Conservation (phyloP, 2,797 vertebrate genomes). For the Novumbra hubbsi region DNA sequence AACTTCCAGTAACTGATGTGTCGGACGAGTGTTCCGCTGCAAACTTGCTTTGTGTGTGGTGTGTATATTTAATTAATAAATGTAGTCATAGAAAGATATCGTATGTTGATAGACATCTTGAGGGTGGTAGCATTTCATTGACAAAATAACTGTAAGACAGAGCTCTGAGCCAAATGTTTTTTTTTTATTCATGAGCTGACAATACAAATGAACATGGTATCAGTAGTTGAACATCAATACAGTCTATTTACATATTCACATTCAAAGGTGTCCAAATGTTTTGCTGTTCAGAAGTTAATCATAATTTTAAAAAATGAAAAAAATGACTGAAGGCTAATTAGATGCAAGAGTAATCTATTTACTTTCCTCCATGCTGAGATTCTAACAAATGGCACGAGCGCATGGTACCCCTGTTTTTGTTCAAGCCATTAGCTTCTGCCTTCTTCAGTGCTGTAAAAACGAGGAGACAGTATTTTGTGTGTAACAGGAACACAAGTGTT, state of each 20-base stretch:
- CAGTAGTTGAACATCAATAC: constrained; percentile 54
- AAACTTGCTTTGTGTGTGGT: constrained; percentile 21
- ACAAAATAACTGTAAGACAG: not conserved
- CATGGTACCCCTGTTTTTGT: too few relatives aligned
- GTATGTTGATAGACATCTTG: not conserved
- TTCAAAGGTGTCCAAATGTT: constrained; percentile 40
- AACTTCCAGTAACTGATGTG: constrained; percentile 44
- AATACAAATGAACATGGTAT: constrained; percentile 64
- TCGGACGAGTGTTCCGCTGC: constrained; percentile 46
- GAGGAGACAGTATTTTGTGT: too few relatives aligned
- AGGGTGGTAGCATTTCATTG: too few relatives aligned
- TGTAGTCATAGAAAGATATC: not conserved
- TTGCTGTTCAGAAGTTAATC: not conserved
- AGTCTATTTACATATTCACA: constrained; percentile 61
- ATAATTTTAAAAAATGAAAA: too few relatives aligned
- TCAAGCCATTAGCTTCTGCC: too few relatives aligned
- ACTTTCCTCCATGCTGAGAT: too few relatives aligned
- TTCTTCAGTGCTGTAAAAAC: too few relatives aligned
- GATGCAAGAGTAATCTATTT: too few relatives aligned
- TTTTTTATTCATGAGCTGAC: constrained; percentile 55
- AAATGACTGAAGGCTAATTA: too few relatives aligned
- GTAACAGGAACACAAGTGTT: too few relatives aligned
- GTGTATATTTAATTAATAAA: constrained; percentile 50
- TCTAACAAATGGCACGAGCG: too few relatives aligned
- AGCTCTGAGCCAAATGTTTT: constrained; percentile 42